A percentile compares a stretch with the other conserved stretches of the same genome.
phyloP scores from a whole-genome alignment of 2,113 vertebrate genomes.

The Nicator chloris region DNA sequence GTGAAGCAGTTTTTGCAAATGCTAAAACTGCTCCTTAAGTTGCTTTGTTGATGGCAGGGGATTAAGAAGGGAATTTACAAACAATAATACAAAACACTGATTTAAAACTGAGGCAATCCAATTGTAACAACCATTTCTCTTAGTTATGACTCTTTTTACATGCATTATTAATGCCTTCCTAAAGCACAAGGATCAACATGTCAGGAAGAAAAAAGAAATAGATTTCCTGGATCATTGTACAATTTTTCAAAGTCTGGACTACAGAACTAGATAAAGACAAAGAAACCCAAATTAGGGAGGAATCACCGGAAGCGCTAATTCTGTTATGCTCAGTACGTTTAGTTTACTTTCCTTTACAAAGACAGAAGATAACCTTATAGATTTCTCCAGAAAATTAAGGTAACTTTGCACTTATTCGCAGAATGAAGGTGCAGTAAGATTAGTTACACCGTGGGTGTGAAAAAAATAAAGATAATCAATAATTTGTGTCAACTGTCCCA shows the following conservation, averaged over 20 bases:
- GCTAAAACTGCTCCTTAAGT: neutral
- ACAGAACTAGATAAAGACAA: neutral
- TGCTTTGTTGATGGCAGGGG: neutral
- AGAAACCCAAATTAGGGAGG: neutral
- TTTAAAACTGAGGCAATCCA: neutral
- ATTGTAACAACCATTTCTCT: neutral
- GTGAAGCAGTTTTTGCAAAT: neutral
- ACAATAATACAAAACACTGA: neutral
- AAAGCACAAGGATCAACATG: neutral
- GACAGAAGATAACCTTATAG: neutral
- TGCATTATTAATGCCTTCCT: constrained; percentile 31
- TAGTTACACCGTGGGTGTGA: neutral
- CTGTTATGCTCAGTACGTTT: neutral
- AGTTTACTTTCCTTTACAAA: neutral
- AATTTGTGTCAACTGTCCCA: neutral
- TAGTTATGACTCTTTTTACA: constrained; percentile 8
- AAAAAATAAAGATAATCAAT: neutral
- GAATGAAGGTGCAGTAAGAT: neutral
- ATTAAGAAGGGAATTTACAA: neutral
- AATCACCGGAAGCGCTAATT: neutral
- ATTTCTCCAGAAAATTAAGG: neutral
- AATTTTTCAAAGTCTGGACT: neutral
- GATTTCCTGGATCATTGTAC: neutral
- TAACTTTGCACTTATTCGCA: neutral
- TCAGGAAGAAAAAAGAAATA: constrained; percentile 10